Conservation (phyloP, 2,888 invertebrate species). For the Linyphia triangularis region DNA sequence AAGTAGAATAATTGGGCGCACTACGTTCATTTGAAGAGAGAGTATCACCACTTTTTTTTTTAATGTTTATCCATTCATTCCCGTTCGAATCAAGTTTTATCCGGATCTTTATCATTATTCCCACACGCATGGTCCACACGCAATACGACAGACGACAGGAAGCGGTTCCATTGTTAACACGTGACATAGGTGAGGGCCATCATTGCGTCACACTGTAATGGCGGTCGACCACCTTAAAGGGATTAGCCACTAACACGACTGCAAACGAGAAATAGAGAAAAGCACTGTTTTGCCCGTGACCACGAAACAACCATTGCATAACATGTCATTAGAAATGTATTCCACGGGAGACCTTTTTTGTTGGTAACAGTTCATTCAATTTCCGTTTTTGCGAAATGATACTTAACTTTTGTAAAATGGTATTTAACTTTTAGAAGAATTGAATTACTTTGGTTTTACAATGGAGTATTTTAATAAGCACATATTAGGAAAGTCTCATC, state of each 20-base stretch:
- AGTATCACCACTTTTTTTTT: not conserved
- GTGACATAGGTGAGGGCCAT: conserved; percentile 48
- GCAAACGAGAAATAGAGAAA: conserved; percentile 31
- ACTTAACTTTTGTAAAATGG: too few species aligned
- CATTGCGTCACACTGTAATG: not conserved
- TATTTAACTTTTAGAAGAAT: not conserved
- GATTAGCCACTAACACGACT: conserved; percentile 23
- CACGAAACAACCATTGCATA: conserved; percentile 3
- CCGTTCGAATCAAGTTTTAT: not conserved
- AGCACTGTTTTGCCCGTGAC: not conserved
- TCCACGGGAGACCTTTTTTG: not conserved
- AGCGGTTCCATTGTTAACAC: conserved; percentile 65
- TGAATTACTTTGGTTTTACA: not conserved
- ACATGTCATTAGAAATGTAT: not conserved
- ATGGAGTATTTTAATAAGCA: not conserved
- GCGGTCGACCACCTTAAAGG: conserved; percentile 44
- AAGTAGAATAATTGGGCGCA: not conserved
- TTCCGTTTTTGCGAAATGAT: not conserved
- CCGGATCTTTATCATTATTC: conserved; percentile 3
- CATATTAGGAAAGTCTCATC: too few species aligned
- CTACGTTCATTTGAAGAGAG: not conserved
- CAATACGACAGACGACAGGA: conserved; percentile 63
- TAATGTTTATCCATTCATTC: not conserved
- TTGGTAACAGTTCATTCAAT: not conserved
- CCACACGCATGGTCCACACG: conserved; percentile 10